Conservation (phyloP, 2,888 invertebrate species). For the Melanostoma mellinum region DNA sequence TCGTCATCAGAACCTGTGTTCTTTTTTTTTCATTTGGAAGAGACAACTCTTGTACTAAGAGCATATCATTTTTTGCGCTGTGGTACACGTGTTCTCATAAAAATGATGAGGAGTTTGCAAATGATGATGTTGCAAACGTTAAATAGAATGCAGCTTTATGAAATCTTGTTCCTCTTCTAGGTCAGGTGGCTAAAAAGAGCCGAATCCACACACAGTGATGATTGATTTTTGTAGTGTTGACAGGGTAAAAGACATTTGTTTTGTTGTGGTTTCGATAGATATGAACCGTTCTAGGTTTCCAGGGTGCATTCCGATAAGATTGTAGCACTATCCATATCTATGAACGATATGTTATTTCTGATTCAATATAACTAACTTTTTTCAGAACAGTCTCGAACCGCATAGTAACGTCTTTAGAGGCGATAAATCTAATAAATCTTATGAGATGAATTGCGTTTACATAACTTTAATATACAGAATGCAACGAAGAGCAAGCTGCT, state of each 20-base stretch:
- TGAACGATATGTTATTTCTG: neutral
- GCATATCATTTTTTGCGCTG: neutral
- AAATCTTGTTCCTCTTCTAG: conserved; percentile 26
- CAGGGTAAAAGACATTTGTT: neutral
- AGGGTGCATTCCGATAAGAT: neutral
- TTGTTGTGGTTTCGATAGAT: neutral
- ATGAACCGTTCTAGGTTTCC: neutral
- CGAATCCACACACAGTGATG: neutral
- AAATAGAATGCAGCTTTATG: conserved; percentile 52
- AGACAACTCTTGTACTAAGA: conserved; percentile 25
- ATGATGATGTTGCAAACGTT: conserved; percentile 58
- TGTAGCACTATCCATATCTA: neutral
- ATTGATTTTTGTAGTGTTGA: conserved; percentile 17
- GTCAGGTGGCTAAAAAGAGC: conserved; percentile 10
- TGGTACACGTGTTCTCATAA: conserved; percentile 28
- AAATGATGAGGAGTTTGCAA: conserved; percentile 37
- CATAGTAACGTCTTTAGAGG: neutral
- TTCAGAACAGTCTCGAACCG: conserved; percentile 8
- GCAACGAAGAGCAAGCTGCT: too few species aligned
- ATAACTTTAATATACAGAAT: too few species aligned
- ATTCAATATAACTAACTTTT: neutral
- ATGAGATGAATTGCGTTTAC: too few species aligned
- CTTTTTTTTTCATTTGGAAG: conserved; percentile 32
- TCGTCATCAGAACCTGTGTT: conserved; percentile 52
- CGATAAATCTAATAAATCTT: too few species aligned